Conservation (phyloP, 2,888 invertebrate genomes). For the Uloborus plumipes region DNA sequence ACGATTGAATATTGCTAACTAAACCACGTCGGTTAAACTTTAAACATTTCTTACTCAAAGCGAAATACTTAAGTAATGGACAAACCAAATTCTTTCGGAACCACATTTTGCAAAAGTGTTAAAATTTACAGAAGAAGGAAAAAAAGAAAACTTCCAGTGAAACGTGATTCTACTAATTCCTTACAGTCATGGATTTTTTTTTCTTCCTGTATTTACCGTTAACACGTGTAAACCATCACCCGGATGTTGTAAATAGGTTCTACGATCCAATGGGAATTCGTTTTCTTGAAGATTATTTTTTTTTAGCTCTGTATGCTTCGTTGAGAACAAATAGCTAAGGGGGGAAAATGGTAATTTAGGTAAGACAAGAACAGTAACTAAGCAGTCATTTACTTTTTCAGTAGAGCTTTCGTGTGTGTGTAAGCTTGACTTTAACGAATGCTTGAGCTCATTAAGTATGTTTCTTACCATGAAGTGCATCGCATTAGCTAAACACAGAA, state of each 20-base stretch:
- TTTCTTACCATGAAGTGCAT: constrained; percentile 6
- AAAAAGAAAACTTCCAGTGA: too few species aligned
- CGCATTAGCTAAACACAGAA: too few species aligned
- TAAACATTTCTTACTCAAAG: too few species aligned
- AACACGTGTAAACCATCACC: constrained; percentile 41
- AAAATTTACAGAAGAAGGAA: too few species aligned
- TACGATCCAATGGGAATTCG: constrained; percentile 22
- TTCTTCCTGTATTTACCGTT: background rate
- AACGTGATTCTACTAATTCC: too few species aligned
- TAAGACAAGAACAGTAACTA: constrained; percentile 38
- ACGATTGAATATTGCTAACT: too few species aligned
- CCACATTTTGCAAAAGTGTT: too few species aligned
- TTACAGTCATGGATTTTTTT: too few species aligned
- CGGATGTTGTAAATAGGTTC: constrained; percentile 48
- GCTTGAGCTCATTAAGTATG: constrained; percentile 51
- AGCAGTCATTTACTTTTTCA: constrained; percentile 40
- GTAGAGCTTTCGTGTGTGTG: background rate
- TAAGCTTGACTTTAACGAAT: constrained; percentile 35
- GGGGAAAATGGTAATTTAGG: constrained; percentile 40
- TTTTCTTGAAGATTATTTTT: too few species aligned
- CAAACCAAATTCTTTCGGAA: too few species aligned
- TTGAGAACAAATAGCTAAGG: constrained; percentile 42
- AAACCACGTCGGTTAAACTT: too few species aligned
- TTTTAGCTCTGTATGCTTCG: constrained; percentile 12
- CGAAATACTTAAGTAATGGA: too few species aligned